These are phyloP conservation scores for Lamellibrachia columna DNA, from an alignment of 2,888 invertebrate genomes.

Conservation along the genomic window DNA sequence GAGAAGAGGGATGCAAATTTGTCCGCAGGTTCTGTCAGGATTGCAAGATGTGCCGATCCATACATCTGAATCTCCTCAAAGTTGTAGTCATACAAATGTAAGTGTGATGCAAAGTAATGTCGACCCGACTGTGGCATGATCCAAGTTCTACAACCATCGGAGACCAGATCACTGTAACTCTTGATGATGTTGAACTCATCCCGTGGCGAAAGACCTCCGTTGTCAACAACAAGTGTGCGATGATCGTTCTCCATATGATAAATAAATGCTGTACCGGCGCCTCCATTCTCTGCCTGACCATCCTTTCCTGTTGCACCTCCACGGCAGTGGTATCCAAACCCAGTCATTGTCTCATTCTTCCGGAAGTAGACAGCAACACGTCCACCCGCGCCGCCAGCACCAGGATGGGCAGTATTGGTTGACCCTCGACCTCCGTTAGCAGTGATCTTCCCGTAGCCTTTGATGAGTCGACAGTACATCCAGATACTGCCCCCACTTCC, in stretches of 20 bases:
- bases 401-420: conserved; percentile 30
- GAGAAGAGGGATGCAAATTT: conserved; percentile 45
- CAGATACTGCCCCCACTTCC: conserved; percentile 51
- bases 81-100: conserved; percentile 42
- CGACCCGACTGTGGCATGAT: conserved; percentile 45
- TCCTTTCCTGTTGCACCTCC: conserved; percentile 44
- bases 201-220: conserved; percentile 41
- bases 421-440: conserved; percentile 50
- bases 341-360: conserved; percentile 49
- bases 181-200: conserved; percentile 43
- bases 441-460: conserved; percentile 51
- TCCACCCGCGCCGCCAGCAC: conserved; percentile 50
- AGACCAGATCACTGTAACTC: conserved; percentile 36
- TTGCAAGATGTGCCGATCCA: conserved; percentile 48
- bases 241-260: conserved; percentile 49
- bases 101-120: conserved; percentile 44
- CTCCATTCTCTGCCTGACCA: conserved; percentile 39
- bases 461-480: conserved; percentile 48
- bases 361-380: conserved; percentile 47
- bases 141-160: conserved; percentile 51
- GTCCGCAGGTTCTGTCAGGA: conserved; percentile 44
- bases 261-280: conserved; percentile 51
- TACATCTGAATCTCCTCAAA: conserved; percentile 51
- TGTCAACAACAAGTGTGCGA: conserved; percentile 50
- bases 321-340: conserved; percentile 43